Evolutionary conservation across 92 coral and sea anemone species (phyloP), one percentile per base, ranked within the genome.

Genomic region (Umimayanthus kanabou): DNA sequence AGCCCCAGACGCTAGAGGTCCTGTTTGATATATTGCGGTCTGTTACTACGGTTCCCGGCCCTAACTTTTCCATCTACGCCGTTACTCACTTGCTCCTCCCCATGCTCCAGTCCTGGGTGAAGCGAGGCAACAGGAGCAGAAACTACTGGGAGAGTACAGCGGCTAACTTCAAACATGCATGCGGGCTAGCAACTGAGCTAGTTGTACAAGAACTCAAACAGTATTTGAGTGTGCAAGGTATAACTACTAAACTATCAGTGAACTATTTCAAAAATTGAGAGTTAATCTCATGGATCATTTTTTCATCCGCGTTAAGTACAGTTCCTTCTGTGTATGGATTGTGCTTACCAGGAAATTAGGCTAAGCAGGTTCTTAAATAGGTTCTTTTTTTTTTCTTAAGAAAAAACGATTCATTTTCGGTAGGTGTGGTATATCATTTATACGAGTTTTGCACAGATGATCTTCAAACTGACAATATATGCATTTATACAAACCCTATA

Each of bases 131-230:
- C 91, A 89, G 98, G 73, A 95, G 92, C 89, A 92, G 94, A 49
- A 87, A 91, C 75, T 95, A 97, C 89, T 97, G 99, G 98, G 99
- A 97, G 73, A 92, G 93, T 87, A 97, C 99, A 90, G 98, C 99
- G 92, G 97, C 93, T 6, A 97, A 97, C 93, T 97, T 97, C 86
- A 97, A 95, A 57, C 99, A 97, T 95, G 98, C 99, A 86, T 97
- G 98, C 95, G 99, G 99, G 64, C 93, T 97, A 69, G 98, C 96
- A 43, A 97, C 99, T 29, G 99, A 97, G 81, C 90, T 97, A 18
- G 92, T 97, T 70, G 99, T 97, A 15, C 97, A 93, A 69, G 98
- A 97, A 71, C 93, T 97, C 80, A 94, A 95, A 22, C 98, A 95
- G 83, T 97, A 95, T 77, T 91, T 97, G 39, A 92, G 95, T 84